Conservation (phyloP, 2,888 invertebrate species). For the Glyphotaelius pellucidus region DNA sequence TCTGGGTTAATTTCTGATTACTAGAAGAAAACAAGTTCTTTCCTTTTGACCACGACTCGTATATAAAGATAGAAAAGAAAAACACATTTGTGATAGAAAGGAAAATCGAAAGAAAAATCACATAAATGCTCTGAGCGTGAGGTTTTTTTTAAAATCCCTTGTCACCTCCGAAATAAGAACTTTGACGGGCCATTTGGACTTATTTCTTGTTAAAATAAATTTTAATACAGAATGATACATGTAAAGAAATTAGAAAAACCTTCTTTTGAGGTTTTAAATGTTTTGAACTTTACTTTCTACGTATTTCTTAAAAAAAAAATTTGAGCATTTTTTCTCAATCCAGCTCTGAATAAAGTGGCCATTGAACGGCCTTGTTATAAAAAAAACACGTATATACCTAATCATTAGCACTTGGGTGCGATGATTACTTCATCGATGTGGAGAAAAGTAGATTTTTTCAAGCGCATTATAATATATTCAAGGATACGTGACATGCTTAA, state of each 20-base stretch:
- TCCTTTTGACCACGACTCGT: neutral
- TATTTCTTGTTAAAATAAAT: neutral
- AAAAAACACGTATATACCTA: neutral
- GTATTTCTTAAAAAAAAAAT: neutral
- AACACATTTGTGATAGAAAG: no score
- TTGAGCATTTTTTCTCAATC: neutral
- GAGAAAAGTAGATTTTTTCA: conserved; percentile 2
- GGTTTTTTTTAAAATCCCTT: neutral
- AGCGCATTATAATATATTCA: neutral
- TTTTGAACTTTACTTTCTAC: no score
- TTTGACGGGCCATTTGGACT: neutral
- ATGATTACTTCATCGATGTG: neutral
- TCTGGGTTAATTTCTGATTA: neutral
- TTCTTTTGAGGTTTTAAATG: no score
- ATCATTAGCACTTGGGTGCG: neutral
- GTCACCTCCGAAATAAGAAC: neutral
- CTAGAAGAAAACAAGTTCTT: neutral
- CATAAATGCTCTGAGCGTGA: neutral
- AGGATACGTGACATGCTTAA: conserved; percentile 2
- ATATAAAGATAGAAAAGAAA: no score
- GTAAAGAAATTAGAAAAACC: neutral
- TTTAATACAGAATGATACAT: neutral
- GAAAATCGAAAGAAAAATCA: no score
- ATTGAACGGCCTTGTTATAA: neutral
- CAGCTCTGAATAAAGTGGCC: neutral